phyloP scores from a whole-genome alignment of 2,113 vertebrate genomes.

The Anser cygnoides region DNA sequence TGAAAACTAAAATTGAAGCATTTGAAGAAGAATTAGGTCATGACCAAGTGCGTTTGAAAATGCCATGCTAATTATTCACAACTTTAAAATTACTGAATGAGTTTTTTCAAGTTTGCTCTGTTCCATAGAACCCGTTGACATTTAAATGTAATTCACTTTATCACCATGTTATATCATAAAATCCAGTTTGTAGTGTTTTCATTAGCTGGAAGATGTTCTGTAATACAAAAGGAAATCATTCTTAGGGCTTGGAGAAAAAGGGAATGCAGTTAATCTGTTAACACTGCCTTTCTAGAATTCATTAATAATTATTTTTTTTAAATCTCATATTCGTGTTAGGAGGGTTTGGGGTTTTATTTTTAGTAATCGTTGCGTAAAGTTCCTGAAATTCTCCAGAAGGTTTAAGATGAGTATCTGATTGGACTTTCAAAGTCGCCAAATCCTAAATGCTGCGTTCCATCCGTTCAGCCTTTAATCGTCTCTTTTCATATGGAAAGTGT shows the following conservation, averaged over 20 bases:
- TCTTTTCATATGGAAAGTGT: not conserved
- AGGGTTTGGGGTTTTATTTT: not conserved
- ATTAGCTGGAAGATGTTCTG: constrained; percentile 5
- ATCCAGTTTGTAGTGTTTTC: not conserved
- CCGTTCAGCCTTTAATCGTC: not conserved
- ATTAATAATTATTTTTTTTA: not conserved
- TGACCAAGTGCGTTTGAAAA: constrained; percentile 34
- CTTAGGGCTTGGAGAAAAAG: not conserved
- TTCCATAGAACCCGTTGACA: constrained; percentile 25
- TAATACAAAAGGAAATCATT: not conserved
- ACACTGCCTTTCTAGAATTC: not conserved
- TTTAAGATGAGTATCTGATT: not conserved
- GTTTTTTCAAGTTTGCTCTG: constrained; percentile 9
- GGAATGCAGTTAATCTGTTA: not conserved
- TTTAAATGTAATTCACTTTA: constrained; percentile 60
- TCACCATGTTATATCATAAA: not conserved
- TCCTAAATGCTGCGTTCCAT: not conserved
- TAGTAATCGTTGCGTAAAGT: not conserved
- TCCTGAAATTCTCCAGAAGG: not conserved
- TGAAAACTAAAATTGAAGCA: not conserved
- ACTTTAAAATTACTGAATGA: constrained; percentile 33
- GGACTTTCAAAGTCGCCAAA: not conserved
- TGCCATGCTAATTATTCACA: constrained; percentile 13
- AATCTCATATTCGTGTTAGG: not conserved
- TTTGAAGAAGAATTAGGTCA: constrained; percentile 34